Conservation (phyloP, 1,140 invertebrate genomes). For the Drosophila equinoxialis region DNA sequence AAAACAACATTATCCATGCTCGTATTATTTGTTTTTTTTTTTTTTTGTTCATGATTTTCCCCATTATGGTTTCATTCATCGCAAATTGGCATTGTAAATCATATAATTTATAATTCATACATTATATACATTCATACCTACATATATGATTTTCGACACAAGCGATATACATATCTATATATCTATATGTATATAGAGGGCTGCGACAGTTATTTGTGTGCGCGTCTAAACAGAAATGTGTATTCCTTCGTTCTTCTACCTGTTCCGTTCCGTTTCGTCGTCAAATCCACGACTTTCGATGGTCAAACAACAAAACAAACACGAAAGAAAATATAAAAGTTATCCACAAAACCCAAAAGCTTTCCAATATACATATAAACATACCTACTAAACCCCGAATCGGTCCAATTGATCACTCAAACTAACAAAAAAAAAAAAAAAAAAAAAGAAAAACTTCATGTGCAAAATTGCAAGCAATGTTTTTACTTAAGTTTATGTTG, state of each 20-base stretch:
- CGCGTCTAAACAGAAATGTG: conserved; percentile 18
- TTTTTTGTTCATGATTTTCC: conserved; percentile 3
- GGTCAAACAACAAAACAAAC: conserved; percentile 62
- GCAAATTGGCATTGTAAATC: conserved; percentile 48
- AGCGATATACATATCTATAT: conserved; percentile 46
- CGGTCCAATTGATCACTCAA: conserved; percentile 45
- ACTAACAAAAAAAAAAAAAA: conserved; percentile 23
- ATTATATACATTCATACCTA: conserved; percentile 1
- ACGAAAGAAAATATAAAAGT: conserved; percentile 29
- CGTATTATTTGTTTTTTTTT: conserved; percentile 14
- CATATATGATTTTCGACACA: conserved; percentile 42
- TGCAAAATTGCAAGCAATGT: conserved; percentile 53
- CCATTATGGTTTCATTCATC: conserved; percentile 34
- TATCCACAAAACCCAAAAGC: conserved; percentile 29
- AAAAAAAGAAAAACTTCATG: conserved; percentile 1
- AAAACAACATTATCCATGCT: conserved; percentile 14
- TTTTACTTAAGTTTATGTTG: conserved; percentile 26
- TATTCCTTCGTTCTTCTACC: conserved; percentile 55
- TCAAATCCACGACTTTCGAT: conserved; percentile 80
- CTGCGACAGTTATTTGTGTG: conserved; percentile 41
- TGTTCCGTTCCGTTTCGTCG: conserved; percentile 57
- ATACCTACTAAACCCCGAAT: conserved; percentile 32
- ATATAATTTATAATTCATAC: conserved; percentile 25
- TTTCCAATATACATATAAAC: conserved; percentile 23
- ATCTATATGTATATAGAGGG: conserved; percentile 42